Conservation (phyloP, 2,888 invertebrate genomes). For the Tortricodes alternella region DNA sequence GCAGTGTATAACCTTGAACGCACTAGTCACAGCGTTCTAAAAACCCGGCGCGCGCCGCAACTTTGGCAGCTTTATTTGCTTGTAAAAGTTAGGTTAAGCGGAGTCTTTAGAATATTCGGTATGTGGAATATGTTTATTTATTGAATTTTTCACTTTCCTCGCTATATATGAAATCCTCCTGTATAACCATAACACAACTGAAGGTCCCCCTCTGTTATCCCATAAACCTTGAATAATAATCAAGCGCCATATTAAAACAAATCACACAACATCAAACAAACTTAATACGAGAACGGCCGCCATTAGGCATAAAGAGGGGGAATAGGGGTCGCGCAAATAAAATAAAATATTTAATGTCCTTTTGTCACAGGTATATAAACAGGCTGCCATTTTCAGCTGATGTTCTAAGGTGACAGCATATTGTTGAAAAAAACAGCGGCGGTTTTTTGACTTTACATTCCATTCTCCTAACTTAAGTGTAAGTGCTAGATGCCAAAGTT, state of each 20-base stretch:
- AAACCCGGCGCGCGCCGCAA: no score
- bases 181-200: neutral
- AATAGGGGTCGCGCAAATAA: constrained; percentile 23
- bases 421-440: neutral
- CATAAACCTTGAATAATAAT: constrained; percentile 20
- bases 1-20: no score
- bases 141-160: no score
- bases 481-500: no score
- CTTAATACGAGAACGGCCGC: constrained; percentile 26
- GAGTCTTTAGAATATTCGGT: no score
- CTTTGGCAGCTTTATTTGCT: no score
- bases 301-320: constrained; percentile 26
- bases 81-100: no score
- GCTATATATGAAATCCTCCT: neutral
- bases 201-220: neutral
- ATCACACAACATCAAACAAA: constrained; percentile 30
- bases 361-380: constrained; percentile 29
- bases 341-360: constrained; percentile 29
- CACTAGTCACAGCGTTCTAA: no score
- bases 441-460: constrained; percentile 10
- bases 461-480: neutral
- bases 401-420: constrained; percentile 8
- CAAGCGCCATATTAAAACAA: constrained; percentile 28
- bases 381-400: constrained; percentile 13
- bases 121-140: no score